Evolutionary conservation across 2,888 invertebrate genomes (phyloP), one percentile per base, ranked within the genome.

Genomic region (Nineta flava): DNA sequence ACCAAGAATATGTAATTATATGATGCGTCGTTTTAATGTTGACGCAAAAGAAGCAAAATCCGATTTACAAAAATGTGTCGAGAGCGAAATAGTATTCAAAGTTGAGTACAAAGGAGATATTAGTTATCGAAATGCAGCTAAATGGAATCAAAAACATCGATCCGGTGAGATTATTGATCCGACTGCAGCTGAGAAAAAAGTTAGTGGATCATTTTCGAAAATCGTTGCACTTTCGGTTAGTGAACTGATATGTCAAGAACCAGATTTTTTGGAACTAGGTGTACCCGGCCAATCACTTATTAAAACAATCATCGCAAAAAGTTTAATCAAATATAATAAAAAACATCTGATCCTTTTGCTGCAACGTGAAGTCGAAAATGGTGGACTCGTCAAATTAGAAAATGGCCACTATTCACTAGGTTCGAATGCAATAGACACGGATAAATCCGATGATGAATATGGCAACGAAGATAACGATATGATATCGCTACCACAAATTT

Each of bases 31-130:
- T 63, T 82, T 81, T 63, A 79, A 82, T 59, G 76, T 86, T 51
- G 73, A 77, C 60, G 76, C 77, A 45, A 73, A 73, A 55, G 84
- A 81, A 56, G 80, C 82, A 15, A 79, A 77, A 61, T 71, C 78
- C 52, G 83, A 83, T 65, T 71, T 88, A 35, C 82, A 83, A 62
- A 75, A 77, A 63, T 77, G 88, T 59, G 77, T 87, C 12, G 81
- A 81, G 57, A 77, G 78, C 52, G 83, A 81, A 62, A 76, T 79
- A 58, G 81, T 88, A 50, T 76, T 82, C 55, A 84, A 84, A 73
- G 88, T 88, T 31, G 84, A 87, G 62, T 88, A 87, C 65, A 90
- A 88, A 69, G 87, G 87, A 59, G 84, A 79, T 68, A 83, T 82
- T 56, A 87, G 86, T 69, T 88, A 88, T 64, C 74, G 88, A 59